Base-by-base conservation (phyloP, 2,888 invertebrate species). In the Lobophora halterata region DNA sequence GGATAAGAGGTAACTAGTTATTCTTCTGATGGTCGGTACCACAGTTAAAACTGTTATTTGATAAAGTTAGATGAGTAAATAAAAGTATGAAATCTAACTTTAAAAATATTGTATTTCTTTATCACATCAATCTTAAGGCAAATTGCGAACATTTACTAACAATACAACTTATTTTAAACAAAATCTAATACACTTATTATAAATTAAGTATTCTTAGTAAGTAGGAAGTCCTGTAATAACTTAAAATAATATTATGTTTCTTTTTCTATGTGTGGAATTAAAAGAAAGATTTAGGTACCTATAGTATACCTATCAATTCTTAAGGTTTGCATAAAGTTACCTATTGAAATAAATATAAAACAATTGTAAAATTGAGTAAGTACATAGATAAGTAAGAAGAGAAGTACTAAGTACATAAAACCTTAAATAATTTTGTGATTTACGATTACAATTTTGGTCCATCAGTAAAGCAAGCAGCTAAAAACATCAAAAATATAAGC, bases 71-170 rank as follows among this genome's bases (percentile, higher is more conserved):
- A 5, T n/a, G n/a, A n/a, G n/a, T 5, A 13, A 38, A 23, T 39
- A 35, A 35, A 45, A 31, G 24, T 5, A 25, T 18, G 13, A 33
- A 37, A 28, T 36, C 11, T 10, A 41, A 24, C 38, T 27, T 10
- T 26, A 12, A 25, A 31, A 30, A 28, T 16, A 36, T 25, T 42
- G 10, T 32, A 37, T 42, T 42, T 37, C 12, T 24, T 16, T 35
- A 40, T 39, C 38, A 38, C 38, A 43, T 38, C 24, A 30, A 16
- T 21, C n/a, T 18, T 14, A 42, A 42, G 41, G 35, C 36, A 42
- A 34, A 28, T n/a, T 31, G 19, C 21, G 14, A 35, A 28, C 18
- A 34, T 11, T 3, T 16, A 7, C 13, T 2, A 16, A 27, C 16
- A 5, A 8, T 9, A 13, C 12, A 25, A n/a, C 12, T 12, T 5